Evolutionary conservation across 1,140 invertebrate species (phyloP), one percentile per base, ranked within the genome.

Genomic region (Nomia melanderi): DNA sequence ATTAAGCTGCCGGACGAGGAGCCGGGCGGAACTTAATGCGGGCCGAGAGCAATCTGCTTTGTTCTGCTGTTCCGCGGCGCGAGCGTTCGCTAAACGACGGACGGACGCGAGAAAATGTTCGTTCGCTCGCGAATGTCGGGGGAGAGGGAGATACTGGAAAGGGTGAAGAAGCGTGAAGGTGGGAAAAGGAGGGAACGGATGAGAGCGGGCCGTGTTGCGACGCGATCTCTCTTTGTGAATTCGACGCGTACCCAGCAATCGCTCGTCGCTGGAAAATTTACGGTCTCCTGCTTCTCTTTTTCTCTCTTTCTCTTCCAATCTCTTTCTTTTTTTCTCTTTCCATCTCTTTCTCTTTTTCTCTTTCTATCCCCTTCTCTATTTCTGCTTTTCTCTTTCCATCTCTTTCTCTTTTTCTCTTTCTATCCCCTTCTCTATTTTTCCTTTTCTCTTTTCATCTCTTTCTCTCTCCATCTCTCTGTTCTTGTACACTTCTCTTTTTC

Each of bases 261-360:
- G 69, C 75, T 83, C 80, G 80, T 78, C 64, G 67, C 83, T 83
- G 66, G 76, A 64, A 78, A 87, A 87, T 87, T 87, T 84, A 87
- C 81, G 86, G 77, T 77, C 71, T 66, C 27, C 14, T 25, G 27
- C 5, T 2, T 20, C 25, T 56, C 60, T n/a, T 20, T 36, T 14
- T 31, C 29, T 36, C 14, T 5, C 11, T 23, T 7, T 11, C 29
- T 7, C n/a, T 5, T 0, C n/a, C n/a, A n/a, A n/a, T 25, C 25
- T 23, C 17, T 20, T 33, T 17, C n/a, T 12, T 3, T 27, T n/a
- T 54, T 4, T 9, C 17, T 11, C 11, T 39, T 39, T n/a, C n/a
- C 36, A 39, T 11, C 44, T 27, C 44, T 53, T 31, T 63, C 41
- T 54, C 50, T 31, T 47, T 66, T 27, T 57, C 4, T 27, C 23